Percentiles rank a stretch among this genome's conserved stretches.
Evolutionary conservation across 2,113 vertebrate genomes (phyloP).

Genomic region (Oryzias celebensis): DNA sequence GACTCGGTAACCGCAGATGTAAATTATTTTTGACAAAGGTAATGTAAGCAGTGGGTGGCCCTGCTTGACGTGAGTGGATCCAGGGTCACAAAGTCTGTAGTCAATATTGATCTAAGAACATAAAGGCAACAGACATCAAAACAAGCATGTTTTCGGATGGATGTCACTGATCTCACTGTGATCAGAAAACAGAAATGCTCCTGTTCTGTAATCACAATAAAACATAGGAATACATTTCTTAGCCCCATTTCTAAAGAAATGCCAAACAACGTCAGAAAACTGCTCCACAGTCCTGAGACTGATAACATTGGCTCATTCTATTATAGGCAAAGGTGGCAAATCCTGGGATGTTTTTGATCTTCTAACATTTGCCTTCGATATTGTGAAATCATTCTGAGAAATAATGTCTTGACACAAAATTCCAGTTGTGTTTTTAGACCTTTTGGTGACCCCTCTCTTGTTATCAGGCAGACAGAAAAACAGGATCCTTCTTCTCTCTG

Average conservation of each 20-base stretch:
- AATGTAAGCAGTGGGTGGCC: constrained; percentile 49
- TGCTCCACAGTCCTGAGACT: no score
- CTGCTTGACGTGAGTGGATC: constrained; percentile 53
- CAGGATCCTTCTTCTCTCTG: constrained; percentile 45
- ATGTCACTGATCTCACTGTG: not conserved
- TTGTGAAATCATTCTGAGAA: constrained; percentile 17
- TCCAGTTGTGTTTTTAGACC: constrained; percentile 24
- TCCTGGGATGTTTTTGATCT: no score
- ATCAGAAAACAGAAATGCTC: no score
- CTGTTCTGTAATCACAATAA: no score
- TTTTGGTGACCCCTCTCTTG: constrained; percentile 41
- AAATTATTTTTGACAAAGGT: constrained; percentile 61
- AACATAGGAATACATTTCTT: no score
- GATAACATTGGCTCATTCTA: no score
- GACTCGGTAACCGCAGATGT: constrained; percentile 50
- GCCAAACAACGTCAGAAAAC: no score
- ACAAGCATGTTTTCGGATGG: constrained; percentile 50
- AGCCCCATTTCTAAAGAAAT: no score
- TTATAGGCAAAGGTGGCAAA: no score
- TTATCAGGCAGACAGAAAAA: constrained; percentile 66
- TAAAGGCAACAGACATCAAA: constrained; percentile 58
- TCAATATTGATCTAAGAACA: constrained; percentile 78
- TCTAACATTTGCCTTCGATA: constrained; percentile 1
- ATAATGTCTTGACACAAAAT: constrained; percentile 43
- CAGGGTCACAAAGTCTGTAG: constrained; percentile 58